Conservation (phyloP, 2,113 vertebrate genomes). For the Forbesichthys papilliferus region DNA sequence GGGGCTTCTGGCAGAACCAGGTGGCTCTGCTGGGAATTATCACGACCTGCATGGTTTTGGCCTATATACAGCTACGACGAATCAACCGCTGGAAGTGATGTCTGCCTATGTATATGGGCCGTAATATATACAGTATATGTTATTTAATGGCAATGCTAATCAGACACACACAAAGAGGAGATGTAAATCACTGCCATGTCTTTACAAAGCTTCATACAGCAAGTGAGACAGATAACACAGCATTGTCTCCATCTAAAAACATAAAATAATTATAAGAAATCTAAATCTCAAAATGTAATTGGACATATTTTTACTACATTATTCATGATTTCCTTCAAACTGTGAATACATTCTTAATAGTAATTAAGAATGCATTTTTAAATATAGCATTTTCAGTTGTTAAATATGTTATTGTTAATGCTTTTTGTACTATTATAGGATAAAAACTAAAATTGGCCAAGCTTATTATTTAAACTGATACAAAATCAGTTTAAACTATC, state of each 20-base stretch:
- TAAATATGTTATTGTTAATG: too few relatives aligned
- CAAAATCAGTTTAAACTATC: too few relatives aligned
- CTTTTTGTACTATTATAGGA: too few relatives aligned
- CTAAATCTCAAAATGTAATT: neutral
- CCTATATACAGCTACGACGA: conserved; percentile 74
- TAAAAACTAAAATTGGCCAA: too few relatives aligned
- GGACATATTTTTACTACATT: neutral
- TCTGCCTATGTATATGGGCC: neutral
- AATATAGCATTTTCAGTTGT: too few relatives aligned
- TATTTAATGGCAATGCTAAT: neutral
- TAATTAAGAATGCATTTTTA: too few relatives aligned
- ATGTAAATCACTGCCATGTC: conserved; percentile 34
- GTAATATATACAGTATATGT: neutral
- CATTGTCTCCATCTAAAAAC: conserved; percentile 1
- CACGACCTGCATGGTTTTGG: conserved; percentile 63
- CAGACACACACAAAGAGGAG: conserved; percentile 8
- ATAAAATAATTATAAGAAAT: neutral
- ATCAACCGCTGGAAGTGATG: conserved; percentile 80
- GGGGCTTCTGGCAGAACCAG: conserved; percentile 83
- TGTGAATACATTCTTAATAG: too few relatives aligned
- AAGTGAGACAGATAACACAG: conserved; percentile 3
- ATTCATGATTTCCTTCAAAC: neutral
- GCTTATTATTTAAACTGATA: too few relatives aligned
- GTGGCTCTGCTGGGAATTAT: conserved; percentile 76
- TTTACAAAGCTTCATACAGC: conserved; percentile 55